phyloP scores from a whole-genome alignment of 2,797 vertebrate species.

The Petrocephalus schoutedeni region DNA sequence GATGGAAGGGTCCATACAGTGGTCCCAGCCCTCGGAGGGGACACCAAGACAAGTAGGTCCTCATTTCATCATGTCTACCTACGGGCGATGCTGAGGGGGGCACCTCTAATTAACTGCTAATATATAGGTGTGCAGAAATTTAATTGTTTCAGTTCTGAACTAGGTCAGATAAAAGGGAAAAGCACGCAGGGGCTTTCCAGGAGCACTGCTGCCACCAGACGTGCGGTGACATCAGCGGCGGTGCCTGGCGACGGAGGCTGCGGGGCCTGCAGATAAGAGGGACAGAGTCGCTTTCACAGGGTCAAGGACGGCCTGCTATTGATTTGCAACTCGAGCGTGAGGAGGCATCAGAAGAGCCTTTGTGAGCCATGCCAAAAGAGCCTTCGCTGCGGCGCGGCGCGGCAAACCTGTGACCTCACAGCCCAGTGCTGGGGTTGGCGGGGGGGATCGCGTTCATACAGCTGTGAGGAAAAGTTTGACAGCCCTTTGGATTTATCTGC shows the following conservation, averaged over 20 bases:
- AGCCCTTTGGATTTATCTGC: neutral
- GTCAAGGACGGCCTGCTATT: slow-evolving; percentile 44
- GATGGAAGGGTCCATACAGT: neutral
- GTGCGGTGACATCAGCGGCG: slow-evolving; percentile 30
- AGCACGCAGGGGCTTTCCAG: slow-evolving; percentile 48
- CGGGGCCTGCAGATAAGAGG: slow-evolving; percentile 34
- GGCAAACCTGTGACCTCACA: neutral
- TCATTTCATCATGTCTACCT: neutral
- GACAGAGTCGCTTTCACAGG: slow-evolving; percentile 40
- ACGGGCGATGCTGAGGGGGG: neutral
- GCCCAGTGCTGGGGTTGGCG: neutral
- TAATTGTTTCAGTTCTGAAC: neutral
- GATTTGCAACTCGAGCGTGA: slow-evolving; percentile 45
- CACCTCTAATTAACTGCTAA: slow-evolving; percentile 5
- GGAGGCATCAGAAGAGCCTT: slow-evolving; percentile 11
- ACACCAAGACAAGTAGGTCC: neutral
- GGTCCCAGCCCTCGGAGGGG: neutral
- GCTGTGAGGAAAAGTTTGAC: neutral
- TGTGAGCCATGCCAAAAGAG: neutral
- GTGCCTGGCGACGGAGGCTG: slow-evolving; percentile 12
- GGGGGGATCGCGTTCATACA: neutral
- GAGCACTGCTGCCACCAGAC: slow-evolving; percentile 24
- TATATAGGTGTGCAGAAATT: neutral
- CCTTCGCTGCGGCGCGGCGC: neutral
- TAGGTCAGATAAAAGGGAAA: slow-evolving; percentile 14